These are phyloP conservation scores for Polydesmus complanatus DNA, from an alignment of 2,888 invertebrate genomes.

Conservation along the genomic window DNA sequence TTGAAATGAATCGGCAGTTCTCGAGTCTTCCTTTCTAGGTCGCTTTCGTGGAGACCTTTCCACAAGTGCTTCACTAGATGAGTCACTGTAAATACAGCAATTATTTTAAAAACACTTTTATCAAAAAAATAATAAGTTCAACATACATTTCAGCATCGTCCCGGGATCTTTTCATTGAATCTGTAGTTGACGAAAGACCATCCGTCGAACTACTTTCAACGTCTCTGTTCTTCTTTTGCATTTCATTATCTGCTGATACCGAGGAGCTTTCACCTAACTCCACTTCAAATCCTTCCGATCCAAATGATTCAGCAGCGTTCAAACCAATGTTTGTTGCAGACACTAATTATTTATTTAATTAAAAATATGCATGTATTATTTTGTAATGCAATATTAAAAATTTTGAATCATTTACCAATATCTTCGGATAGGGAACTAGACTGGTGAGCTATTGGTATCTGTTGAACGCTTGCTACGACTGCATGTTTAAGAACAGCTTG, in stretches of 20 bases:
- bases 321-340: not conserved
- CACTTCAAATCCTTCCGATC: not conserved
- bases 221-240: not conserved
- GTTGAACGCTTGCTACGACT: constrained; percentile 24
- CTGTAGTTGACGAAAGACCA: not conserved
- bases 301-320: not conserved
- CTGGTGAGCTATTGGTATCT: not conserved
- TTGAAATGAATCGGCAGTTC: not conserved
- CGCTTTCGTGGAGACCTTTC: not conserved
- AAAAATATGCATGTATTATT: not conserved
- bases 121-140: no score
- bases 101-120: not conserved
- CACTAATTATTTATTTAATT: not conserved
- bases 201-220: not conserved
- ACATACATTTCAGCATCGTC: not conserved
- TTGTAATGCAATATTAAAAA: not conserved
- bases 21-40: not conserved
- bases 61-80: not conserved
- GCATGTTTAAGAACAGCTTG: constrained; percentile 24
- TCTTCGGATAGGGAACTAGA: not conserved
- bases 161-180: not conserved
- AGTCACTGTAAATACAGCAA: not conserved
- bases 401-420: not conserved
- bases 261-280: not conserved
- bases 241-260: not conserved